phyloP scores from a whole-genome alignment of 1,140 invertebrate species.

The Drosophila orosa region DNA sequence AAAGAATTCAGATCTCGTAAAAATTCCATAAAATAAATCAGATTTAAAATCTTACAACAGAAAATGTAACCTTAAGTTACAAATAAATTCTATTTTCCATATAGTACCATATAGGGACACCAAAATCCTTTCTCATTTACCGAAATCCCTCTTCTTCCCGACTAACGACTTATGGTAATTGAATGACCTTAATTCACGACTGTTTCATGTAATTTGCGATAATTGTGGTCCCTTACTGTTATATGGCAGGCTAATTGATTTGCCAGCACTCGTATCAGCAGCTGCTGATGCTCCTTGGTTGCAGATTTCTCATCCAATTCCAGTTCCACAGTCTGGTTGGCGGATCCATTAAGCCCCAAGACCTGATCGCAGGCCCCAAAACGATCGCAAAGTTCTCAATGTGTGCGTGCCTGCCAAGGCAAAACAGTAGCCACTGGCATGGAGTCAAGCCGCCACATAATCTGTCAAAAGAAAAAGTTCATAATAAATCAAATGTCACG shows the following conservation, averaged over 20 bases:
- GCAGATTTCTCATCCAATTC: conserved; percentile 29
- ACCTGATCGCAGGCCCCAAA: conserved; percentile 1
- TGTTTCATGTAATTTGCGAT: conserved; percentile 52
- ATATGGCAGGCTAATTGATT: conserved; percentile 63
- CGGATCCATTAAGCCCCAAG: conserved; percentile 53
- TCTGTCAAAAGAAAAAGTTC: conserved; percentile 83
- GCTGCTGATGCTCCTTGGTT: conserved; percentile 12
- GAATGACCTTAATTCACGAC: conserved; percentile 34
- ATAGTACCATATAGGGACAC: not conserved
- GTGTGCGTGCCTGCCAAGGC: conserved; percentile 37
- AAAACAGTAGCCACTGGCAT: conserved; percentile 71
- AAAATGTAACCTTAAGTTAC: not conserved
- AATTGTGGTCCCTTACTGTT: conserved; percentile 54
- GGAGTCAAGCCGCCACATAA: conserved; percentile 75
- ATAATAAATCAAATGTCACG: conserved; percentile 84
- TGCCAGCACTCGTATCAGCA: conserved; percentile 43
- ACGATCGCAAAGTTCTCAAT: conserved; percentile 39
- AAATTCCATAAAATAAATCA: not conserved
- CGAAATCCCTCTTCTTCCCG: not conserved
- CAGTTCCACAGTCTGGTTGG: conserved; percentile 25
- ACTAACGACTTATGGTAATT: conserved; percentile 16
- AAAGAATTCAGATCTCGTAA: too few relatives aligned
- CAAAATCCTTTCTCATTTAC: not conserved
- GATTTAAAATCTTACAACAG: not conserved
- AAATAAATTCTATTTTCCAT: not conserved